Percentiles rank a stretch among this genome's conserved stretches.
Conservation (phyloP, 2,888 invertebrate genomes). For the Barypeithes pellucidus region DNA sequence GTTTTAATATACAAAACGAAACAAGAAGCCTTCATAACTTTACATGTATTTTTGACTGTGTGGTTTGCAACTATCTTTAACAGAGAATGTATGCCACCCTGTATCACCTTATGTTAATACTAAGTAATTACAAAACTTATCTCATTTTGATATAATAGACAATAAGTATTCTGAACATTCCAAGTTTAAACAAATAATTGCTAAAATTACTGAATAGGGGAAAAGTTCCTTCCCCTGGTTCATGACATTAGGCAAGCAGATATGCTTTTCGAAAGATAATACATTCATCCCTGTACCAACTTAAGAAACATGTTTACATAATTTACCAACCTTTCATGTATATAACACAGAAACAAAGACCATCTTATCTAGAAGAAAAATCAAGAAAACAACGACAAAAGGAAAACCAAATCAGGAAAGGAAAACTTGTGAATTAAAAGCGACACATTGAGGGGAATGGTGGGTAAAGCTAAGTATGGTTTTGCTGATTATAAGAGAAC, state of each 20-base stretch:
- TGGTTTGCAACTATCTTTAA: no score
- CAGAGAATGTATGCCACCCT: background rate
- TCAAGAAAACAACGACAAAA: slow-evolving; percentile 40
- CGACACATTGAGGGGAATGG: slow-evolving; percentile 33
- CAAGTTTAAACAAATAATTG: slow-evolving; percentile 34
- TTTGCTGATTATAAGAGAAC: no score
- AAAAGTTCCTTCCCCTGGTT: slow-evolving; percentile 16
- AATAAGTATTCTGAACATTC: slow-evolving; percentile 28
- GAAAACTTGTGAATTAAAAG: slow-evolving; percentile 43
- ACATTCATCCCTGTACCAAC: slow-evolving; percentile 16
- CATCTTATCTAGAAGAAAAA: slow-evolving; percentile 28
- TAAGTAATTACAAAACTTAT: slow-evolving; percentile 32
- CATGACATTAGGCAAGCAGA: slow-evolving; percentile 24
- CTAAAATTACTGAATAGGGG: slow-evolving; percentile 31
- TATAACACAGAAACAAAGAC: slow-evolving; percentile 26
- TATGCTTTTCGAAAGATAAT: slow-evolving; percentile 32
- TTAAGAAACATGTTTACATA: slow-evolving; percentile 32
- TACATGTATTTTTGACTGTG: no score
- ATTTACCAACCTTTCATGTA: slow-evolving; percentile 34
- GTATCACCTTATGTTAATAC: slow-evolving; percentile 12
- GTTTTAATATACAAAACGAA: no score
- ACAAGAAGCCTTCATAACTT: no score
- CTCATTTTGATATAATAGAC: slow-evolving; percentile 37
- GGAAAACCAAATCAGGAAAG: slow-evolving; percentile 30
- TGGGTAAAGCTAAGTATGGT: background rate